Evolutionary conservation across 2,888 invertebrate species (phyloP).

Genomic region (Rhimphoctona megacephalus): DNA sequence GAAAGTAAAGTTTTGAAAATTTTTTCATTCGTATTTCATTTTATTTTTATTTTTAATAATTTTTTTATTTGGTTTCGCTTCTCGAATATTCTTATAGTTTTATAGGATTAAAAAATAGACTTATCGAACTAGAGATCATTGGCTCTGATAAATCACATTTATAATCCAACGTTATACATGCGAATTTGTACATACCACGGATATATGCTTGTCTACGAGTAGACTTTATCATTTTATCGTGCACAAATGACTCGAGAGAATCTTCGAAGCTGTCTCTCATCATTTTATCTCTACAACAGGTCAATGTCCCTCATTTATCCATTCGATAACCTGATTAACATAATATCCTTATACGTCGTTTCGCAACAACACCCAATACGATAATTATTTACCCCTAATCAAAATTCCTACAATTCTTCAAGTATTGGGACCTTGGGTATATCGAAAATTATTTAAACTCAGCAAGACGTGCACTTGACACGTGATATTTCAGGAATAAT

Average conservation of each 20-base stretch:
- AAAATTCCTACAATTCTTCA: background rate
- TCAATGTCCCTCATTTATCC: conserved; percentile 64
- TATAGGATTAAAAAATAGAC: background rate
- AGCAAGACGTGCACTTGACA: background rate
- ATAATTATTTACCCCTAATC: conserved; percentile 1
- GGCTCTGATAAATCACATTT: conserved; percentile 50
- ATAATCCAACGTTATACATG: conserved; percentile 43
- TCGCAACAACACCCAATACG: conserved; percentile 33
- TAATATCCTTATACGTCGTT: conserved; percentile 14
- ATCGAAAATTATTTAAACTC: background rate
- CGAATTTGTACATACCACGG: conserved; percentile 44
- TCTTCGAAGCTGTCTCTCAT: conserved; percentile 21
- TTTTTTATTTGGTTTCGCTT: background rate
- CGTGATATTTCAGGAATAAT: background rate
- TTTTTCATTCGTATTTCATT: background rate
- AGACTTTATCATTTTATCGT: conserved; percentile 42
- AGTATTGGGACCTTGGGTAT: background rate
- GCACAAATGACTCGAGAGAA: conserved; percentile 24
- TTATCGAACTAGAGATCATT: conserved; percentile 22
- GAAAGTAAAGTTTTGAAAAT: background rate
- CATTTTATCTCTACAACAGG: conserved; percentile 41
- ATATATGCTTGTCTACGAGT: conserved; percentile 17
- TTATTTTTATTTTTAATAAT: background rate
- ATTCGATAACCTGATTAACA: conserved; percentile 59
- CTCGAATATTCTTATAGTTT: conserved; percentile 4